Evolutionary conservation across 2,888 invertebrate species (phyloP).

Genomic region (Drosophila differens): DNA sequence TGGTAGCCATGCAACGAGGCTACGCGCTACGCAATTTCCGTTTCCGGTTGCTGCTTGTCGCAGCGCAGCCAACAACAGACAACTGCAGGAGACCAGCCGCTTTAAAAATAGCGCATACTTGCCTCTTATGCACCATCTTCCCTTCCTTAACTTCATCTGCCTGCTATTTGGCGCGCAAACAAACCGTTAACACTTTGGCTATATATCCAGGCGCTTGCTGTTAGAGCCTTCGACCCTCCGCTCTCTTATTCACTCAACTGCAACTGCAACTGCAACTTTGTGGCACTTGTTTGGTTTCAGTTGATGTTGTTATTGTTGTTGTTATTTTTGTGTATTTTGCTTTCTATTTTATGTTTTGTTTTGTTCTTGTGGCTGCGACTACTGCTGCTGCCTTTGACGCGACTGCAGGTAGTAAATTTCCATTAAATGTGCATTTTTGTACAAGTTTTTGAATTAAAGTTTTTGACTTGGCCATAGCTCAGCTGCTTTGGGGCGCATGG

Average conservation of each 20-base stretch:
- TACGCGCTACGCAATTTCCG: conserved; percentile 78
- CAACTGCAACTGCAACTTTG: conserved; percentile 70
- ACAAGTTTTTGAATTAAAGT: conserved; percentile 84
- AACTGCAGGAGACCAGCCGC: conserved; percentile 48
- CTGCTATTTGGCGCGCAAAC: conserved; percentile 74
- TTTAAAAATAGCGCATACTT: conserved; percentile 50
- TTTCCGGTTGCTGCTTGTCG: conserved; percentile 72
- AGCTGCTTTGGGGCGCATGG: conserved; percentile 36
- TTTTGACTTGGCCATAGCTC: conserved; percentile 69
- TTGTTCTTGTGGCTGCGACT: conserved; percentile 19
- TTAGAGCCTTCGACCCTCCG: background rate
- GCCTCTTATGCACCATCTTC: background rate
- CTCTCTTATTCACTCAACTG: conserved; percentile 41
- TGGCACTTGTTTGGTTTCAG: conserved; percentile 67
- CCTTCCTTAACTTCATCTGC: background rate
- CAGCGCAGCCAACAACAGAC: conserved; percentile 47
- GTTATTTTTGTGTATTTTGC: conserved; percentile 4
- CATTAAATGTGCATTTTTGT: conserved; percentile 84
- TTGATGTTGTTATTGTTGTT: conserved; percentile 30
- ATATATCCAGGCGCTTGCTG: conserved; percentile 26
- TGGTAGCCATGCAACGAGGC: conserved; percentile 48
- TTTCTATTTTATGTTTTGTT: background rate
- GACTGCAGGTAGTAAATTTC: conserved; percentile 82
- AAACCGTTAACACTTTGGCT: conserved; percentile 79
- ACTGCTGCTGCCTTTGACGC: conserved; percentile 62